Evolutionary conservation across 2,888 invertebrate genomes (phyloP).

Genomic region (Cryptus armator): DNA sequence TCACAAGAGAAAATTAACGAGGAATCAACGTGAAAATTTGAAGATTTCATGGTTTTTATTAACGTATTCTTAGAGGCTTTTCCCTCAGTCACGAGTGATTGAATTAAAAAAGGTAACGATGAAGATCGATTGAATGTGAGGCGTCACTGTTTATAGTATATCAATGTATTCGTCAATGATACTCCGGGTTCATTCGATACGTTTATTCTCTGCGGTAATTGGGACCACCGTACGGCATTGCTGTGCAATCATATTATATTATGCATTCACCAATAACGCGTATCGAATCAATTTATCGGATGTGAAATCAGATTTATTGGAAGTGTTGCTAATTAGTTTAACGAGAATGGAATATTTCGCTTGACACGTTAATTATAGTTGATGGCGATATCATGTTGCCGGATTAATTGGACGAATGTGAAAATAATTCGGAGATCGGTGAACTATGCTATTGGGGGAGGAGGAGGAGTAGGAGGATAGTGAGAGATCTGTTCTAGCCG

Average conservation of each 20-base stretch:
- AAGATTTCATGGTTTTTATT: no score
- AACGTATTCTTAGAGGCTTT: not conserved
- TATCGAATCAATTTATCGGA: not conserved
- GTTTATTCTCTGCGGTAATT: constrained; percentile 10
- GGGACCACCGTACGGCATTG: not conserved
- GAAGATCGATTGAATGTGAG: not conserved
- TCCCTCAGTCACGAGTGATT: not conserved
- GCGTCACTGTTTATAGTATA: not conserved
- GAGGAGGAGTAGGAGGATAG: not conserved
- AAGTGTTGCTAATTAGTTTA: constrained; percentile 10
- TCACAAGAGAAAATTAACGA: no score
- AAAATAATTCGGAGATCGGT: constrained; percentile 12
- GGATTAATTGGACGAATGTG: constrained; percentile 24
- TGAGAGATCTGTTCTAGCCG: not conserved
- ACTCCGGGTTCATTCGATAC: not conserved
- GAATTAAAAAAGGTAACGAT: not conserved
- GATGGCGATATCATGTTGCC: not conserved
- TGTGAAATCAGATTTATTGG: not conserved
- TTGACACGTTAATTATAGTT: constrained; percentile 5
- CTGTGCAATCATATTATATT: not conserved
- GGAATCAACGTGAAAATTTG: no score
- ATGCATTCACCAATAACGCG: not conserved
- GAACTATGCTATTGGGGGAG: not conserved
- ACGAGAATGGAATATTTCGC: constrained; percentile 8
- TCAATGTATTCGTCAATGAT: not conserved